phyloP scores from a whole-genome alignment of 2,888 invertebrate genomes.

The Poecilobothrus nobilitatus region DNA sequence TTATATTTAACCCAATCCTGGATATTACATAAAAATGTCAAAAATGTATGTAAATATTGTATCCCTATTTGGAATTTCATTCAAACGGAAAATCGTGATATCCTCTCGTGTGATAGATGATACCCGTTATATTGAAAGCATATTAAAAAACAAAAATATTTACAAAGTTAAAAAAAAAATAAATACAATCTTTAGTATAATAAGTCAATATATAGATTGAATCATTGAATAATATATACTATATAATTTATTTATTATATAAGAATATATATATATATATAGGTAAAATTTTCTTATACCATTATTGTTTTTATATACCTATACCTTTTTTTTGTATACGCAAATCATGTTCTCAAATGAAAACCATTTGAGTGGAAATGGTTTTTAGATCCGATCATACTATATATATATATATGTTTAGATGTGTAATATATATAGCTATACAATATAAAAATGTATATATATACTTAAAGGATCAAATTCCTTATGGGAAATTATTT shows the following conservation, averaged over 20 bases:
- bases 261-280: not conserved
- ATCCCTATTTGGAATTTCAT: not conserved
- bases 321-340: not conserved
- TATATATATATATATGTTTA: not conserved
- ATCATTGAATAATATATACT: too few relatives aligned
- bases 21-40: too few relatives aligned
- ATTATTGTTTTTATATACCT: not conserved
- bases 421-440: not conserved
- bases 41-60: too few relatives aligned
- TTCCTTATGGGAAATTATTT: conserved; percentile 4
- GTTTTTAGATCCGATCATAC: conserved; percentile 8
- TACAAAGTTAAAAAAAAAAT: not conserved
- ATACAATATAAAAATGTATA: not conserved
- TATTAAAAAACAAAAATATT: not conserved
- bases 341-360: conserved; percentile 8
- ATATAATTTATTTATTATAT: not conserved
- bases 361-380: conserved; percentile 12
- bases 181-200: too few relatives aligned
- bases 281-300: not conserved
- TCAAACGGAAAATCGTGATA: conserved; percentile 8
- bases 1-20: too few relatives aligned
- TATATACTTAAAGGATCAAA: conserved; percentile 4
- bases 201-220: too few relatives aligned
- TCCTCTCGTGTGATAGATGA: conserved; percentile 9
- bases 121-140: not conserved